Evolutionary conservation across 2,797 vertebrate genomes (phyloP).

Genomic region (Chiropotes sagulatus): DNA sequence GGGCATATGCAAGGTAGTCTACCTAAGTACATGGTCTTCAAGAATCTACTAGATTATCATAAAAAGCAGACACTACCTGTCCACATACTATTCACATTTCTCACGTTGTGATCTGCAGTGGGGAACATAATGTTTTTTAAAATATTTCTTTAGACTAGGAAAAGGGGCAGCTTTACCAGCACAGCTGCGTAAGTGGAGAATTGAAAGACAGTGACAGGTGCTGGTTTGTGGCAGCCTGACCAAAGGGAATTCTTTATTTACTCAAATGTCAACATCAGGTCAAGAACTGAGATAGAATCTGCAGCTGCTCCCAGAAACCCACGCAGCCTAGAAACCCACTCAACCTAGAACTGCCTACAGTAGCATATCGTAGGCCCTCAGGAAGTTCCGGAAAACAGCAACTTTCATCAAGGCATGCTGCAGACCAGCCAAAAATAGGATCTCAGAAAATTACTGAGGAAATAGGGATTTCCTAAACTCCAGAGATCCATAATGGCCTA

Average conservation of each 20-base stretch:
- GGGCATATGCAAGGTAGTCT: background rate
- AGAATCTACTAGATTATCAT: background rate
- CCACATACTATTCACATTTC: background rate
- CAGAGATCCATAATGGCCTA: background rate
- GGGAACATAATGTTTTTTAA: background rate
- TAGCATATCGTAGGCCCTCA: background rate
- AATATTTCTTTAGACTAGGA: background rate
- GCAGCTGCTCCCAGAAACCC: constrained; percentile 72
- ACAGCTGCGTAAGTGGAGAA: background rate
- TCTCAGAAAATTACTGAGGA: constrained; percentile 4
- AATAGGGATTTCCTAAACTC: background rate
- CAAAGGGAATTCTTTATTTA: constrained; percentile 49
- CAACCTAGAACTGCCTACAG: background rate
- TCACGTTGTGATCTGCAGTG: background rate
- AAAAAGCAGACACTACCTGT: background rate
- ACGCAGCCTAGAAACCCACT: constrained; percentile 60
- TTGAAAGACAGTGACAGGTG: constrained; percentile 56
- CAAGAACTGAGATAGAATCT: constrained; percentile 67
- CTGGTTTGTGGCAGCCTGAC: background rate
- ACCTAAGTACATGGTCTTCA: background rate
- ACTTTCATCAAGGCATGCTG: background rate
- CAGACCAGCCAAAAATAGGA: constrained; percentile 43
- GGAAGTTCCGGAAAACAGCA: constrained; percentile 42
- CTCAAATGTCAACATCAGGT: constrained; percentile 61
- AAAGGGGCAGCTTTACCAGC: constrained; percentile 48